Evolutionary conservation across 1,140 invertebrate species (phyloP).

Genomic region (Lasaia peninsularis): DNA sequence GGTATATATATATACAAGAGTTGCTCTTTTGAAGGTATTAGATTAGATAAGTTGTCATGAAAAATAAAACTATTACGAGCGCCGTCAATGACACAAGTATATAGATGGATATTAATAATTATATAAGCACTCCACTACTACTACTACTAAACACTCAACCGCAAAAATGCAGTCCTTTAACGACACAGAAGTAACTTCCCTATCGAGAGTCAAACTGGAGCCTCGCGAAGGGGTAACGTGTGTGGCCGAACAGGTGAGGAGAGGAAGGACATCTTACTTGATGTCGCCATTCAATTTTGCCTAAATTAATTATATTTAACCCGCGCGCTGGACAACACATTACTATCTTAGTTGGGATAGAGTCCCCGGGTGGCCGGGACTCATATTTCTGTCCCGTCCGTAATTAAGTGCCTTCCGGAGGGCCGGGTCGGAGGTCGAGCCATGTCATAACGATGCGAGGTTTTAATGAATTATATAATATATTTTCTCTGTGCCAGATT

Average conservation of each 20-base stretch:
- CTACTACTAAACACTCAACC: no score
- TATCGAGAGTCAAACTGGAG: no score
- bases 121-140: no score
- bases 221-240: no score
- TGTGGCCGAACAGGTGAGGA: no score
- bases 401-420: constrained; percentile 15
- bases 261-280: not conserved
- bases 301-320: not conserved
- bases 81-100: no score
- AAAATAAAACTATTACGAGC: no score
- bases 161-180: no score
- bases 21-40: no score
- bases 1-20: no score
- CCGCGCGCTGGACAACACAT: not conserved
- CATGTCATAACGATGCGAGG: not conserved
- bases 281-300: not conserved
- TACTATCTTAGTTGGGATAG: not conserved
- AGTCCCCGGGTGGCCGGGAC: not conserved
- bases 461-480: not conserved
- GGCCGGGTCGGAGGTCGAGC: not conserved
- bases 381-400: constrained; percentile 12
- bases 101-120: no score
- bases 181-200: no score
- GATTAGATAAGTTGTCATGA: not conserved
- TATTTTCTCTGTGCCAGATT: not conserved